Evolutionary conservation across 1,140 invertebrate species (phyloP).

Genomic region (Probaryconus sp.): DNA sequence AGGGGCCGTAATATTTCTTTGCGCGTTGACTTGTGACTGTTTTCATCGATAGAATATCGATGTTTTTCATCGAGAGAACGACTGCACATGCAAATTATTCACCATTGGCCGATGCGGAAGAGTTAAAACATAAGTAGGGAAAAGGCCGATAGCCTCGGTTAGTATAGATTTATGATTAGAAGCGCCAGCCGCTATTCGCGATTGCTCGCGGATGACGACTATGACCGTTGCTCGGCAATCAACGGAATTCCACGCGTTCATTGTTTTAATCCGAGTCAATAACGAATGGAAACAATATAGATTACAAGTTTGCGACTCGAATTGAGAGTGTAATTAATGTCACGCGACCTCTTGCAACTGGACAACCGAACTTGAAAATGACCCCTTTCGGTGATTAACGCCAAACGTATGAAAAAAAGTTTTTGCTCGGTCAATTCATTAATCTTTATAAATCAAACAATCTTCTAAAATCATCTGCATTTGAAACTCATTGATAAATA

Average conservation of each 20-base stretch:
- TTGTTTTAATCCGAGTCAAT: constrained; percentile 53
- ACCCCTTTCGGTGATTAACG: no score
- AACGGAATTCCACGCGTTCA: constrained; percentile 46
- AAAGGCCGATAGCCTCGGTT: constrained; percentile 56
- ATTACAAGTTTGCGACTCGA: constrained; percentile 21
- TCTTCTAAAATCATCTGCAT: no score
- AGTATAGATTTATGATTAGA: constrained; percentile 53
- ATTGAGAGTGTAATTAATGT: constrained; percentile 33
- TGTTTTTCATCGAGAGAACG: constrained; percentile 36
- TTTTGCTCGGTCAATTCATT: no score
- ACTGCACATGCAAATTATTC: constrained; percentile 45
- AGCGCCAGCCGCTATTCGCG: constrained; percentile 24
- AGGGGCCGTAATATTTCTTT: constrained; percentile 19
- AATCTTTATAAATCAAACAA: no score
- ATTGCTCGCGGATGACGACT: constrained; percentile 25
- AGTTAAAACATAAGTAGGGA: constrained; percentile 54
- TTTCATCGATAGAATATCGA: constrained; percentile 34
- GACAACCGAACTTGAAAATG: no score
- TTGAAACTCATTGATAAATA: no score
- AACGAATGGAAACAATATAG: constrained; percentile 33
- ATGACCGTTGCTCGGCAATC: constrained; percentile 49
- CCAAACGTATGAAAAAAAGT: no score
- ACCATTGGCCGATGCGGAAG: constrained; percentile 49
- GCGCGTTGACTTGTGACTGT: constrained; percentile 23
- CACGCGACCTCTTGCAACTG: no score